These are phyloP conservation scores for Entosphenus tridentatus DNA, from an alignment of 2,113 vertebrate genomes.

Conservation along the genomic window DNA sequence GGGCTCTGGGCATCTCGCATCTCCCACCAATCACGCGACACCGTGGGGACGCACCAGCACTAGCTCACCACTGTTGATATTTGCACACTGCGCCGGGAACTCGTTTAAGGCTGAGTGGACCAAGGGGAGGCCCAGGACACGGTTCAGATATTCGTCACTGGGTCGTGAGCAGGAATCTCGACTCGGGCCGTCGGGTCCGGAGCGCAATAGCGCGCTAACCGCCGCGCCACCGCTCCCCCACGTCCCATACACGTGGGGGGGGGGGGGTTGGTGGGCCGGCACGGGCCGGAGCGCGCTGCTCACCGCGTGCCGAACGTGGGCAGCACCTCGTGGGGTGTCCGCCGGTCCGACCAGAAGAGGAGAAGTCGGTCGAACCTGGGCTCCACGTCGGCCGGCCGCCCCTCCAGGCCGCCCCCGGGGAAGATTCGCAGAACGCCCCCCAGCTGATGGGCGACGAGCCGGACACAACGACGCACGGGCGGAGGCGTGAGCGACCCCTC, in stretches of 20 bases:
- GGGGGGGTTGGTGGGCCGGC: constrained; percentile 16
- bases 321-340: constrained; percentile 69
- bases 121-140: background rate
- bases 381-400: constrained; percentile 51
- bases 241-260: too few relatives aligned
- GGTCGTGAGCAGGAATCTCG: background rate
- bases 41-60: too few relatives aligned
- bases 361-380: constrained; percentile 58
- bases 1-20: too few relatives aligned
- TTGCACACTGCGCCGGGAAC: background rate
- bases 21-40: background rate
- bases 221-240: too few relatives aligned
- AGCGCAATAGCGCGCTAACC: too few relatives aligned
- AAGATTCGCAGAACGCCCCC: constrained; percentile 59
- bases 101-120: background rate
- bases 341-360: constrained; percentile 70
- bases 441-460: constrained; percentile 25
- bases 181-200: too few relatives aligned
- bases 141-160: background rate
- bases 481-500: too few relatives aligned
- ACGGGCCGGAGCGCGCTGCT: constrained; percentile 11
- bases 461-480: too few relatives aligned
- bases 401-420: constrained; percentile 24
- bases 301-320: constrained; percentile 55
- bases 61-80: background rate